These are phyloP conservation scores for Poecilia wingei DNA, from an alignment of 2,797 vertebrate genomes.

Conservation along the genomic window DNA sequence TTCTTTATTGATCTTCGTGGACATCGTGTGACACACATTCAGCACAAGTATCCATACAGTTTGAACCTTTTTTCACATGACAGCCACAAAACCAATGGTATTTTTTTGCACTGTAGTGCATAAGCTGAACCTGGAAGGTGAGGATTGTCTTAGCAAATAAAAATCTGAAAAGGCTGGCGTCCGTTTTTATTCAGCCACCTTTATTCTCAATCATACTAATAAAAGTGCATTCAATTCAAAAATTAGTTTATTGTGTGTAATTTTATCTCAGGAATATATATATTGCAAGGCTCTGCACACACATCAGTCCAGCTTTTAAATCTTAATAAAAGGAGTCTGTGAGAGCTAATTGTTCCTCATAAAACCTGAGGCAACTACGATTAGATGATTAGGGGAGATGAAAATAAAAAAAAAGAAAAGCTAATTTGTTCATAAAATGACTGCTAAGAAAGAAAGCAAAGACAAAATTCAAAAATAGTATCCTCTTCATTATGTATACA, in stretches of 20 bases:
- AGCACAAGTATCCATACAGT: conserved; percentile 14
- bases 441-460: conserved; percentile 36
- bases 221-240: not conserved
- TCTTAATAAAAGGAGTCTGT: conserved; percentile 30
- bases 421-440: conserved; percentile 43
- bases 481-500: conserved; percentile 56
- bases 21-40: conserved; percentile 26
- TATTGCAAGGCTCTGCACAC: not conserved
- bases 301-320: conserved; percentile 23
- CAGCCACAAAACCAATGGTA: not conserved
- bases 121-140: not conserved
- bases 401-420: no score
- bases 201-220: not conserved
- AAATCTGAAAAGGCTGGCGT: not conserved
- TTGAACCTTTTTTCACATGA: not conserved
- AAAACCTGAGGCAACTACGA: conserved; percentile 17
- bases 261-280: not conserved
- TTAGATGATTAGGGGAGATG: conserved; percentile 4
- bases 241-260: not conserved
- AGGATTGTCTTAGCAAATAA: not conserved
- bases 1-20: conserved; percentile 56
- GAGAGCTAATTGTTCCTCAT: conserved; percentile 6
- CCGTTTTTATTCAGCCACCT: not conserved
- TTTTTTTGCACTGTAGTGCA: not conserved
- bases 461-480: conserved; percentile 29